Conservation (phyloP, 2,797 vertebrate genomes). For the Austrolebias charrua region DNA sequence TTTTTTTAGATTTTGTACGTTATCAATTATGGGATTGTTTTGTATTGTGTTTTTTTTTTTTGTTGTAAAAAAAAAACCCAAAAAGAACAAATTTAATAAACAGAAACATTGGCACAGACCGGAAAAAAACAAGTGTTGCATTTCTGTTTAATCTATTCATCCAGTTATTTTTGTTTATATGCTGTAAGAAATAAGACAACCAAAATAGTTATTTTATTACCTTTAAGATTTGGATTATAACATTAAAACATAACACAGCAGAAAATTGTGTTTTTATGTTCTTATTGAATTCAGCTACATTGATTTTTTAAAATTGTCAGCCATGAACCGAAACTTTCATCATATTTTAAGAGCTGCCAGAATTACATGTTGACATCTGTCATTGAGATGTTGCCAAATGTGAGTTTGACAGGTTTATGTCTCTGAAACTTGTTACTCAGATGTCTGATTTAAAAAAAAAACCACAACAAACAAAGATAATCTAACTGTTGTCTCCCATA, state of each 20-base stretch:
- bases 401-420: neutral
- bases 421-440: neutral
- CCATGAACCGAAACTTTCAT: neutral
- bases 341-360: neutral
- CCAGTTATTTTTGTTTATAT: too few species aligned
- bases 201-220: too few species aligned
- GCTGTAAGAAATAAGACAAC: too few species aligned
- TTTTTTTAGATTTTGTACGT: too few species aligned
- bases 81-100: too few species aligned
- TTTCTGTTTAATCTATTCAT: too few species aligned
- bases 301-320: neutral
- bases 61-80: too few species aligned
- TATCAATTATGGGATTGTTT: too few species aligned
- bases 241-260: neutral
- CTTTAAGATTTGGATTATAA: too few species aligned
- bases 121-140: too few species aligned
- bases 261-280: neutral
- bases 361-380: conserved; percentile 9
- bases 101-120: too few species aligned
- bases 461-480: neutral
- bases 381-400: neutral
- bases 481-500: neutral
- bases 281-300: neutral
- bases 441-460: conserved; percentile 1
- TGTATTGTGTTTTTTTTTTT: too few species aligned